Percentiles rank a stretch among this genome's conserved stretches.
Evolutionary conservation across 2,888 invertebrate species (phyloP).

Genomic region (Luperina nickerlii): DNA sequence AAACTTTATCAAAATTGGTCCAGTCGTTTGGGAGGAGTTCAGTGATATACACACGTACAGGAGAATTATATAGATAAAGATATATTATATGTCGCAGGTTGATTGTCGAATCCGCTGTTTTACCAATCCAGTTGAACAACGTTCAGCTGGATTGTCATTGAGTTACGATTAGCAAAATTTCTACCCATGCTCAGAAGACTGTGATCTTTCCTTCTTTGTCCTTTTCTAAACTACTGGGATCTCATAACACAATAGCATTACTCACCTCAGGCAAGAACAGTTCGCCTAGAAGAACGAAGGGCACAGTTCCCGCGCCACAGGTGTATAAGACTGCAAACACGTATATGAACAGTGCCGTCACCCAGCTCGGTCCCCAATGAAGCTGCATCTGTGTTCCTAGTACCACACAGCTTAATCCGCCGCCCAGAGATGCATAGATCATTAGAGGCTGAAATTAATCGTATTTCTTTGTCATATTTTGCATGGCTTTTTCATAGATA

Average conservation of each 20-base stretch:
- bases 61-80: too few relatives aligned
- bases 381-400: slow-evolving; percentile 79
- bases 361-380: slow-evolving; percentile 77
- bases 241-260: not conserved
- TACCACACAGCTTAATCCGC: slow-evolving; percentile 71
- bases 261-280: slow-evolving; percentile 80
- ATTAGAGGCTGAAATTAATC: slow-evolving; percentile 69
- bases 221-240: not conserved
- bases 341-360: slow-evolving; percentile 75
- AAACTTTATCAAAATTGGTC: too few relatives aligned
- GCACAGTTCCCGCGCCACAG: slow-evolving; percentile 78
- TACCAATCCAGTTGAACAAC: too few relatives aligned
- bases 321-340: slow-evolving; percentile 72
- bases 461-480: not conserved
- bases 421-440: slow-evolving; percentile 71
- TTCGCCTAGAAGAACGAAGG: slow-evolving; percentile 78
- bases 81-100: too few relatives aligned
- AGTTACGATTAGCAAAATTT: too few relatives aligned
- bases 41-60: too few relatives aligned
- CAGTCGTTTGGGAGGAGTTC: too few relatives aligned
- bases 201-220: not conserved
- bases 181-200: not conserved
- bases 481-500: too few relatives aligned
- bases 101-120: not conserved
- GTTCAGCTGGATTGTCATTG: too few relatives aligned